Percentiles rank a stretch among this genome's conserved stretches.
These are phyloP conservation scores for Lerista edwardsae DNA, from an alignment of 2,797 vertebrate genomes.

Conservation along the genomic window DNA sequence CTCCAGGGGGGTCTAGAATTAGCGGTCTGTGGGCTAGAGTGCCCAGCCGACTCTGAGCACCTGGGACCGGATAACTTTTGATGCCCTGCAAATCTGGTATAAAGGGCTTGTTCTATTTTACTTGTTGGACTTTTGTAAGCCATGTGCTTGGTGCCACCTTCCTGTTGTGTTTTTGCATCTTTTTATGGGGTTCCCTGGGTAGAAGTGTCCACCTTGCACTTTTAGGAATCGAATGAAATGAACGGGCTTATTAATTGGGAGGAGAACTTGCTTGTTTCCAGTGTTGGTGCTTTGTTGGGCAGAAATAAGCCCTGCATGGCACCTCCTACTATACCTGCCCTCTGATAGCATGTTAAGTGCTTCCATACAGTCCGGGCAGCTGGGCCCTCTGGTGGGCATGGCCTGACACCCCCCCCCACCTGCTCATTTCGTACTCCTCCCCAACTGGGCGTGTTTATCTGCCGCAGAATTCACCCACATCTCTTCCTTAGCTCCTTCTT, in stretches of 20 bases:
- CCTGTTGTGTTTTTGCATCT: neutral
- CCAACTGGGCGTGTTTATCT: neutral
- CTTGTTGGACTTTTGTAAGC: too few relatives aligned
- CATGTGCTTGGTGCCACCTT: neutral
- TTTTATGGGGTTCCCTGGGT: neutral
- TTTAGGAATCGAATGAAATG: neutral
- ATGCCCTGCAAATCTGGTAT: neutral
- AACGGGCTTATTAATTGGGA: neutral
- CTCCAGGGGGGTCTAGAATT: neutral
- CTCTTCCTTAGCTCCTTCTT: constrained; percentile 71
- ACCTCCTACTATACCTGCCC: too few relatives aligned
- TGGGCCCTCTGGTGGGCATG: too few relatives aligned
- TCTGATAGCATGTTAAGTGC: too few relatives aligned
- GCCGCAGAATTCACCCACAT: neutral
- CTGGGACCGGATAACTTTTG: neutral
- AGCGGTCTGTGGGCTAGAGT: neutral
- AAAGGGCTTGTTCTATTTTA: too few relatives aligned
- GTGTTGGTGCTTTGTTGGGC: too few relatives aligned
- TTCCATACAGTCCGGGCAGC: too few relatives aligned
- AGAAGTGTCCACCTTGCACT: too few relatives aligned
- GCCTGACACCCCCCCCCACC: too few relatives aligned
- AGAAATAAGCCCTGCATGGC: too few relatives aligned
- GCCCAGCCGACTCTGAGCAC: neutral
- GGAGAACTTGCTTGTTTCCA: too few relatives aligned
- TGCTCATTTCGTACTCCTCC: neutral